These are phyloP conservation scores for Eulemur coronatus DNA, from an alignment of 2,797 vertebrate species.

Conservation along the genomic window DNA sequence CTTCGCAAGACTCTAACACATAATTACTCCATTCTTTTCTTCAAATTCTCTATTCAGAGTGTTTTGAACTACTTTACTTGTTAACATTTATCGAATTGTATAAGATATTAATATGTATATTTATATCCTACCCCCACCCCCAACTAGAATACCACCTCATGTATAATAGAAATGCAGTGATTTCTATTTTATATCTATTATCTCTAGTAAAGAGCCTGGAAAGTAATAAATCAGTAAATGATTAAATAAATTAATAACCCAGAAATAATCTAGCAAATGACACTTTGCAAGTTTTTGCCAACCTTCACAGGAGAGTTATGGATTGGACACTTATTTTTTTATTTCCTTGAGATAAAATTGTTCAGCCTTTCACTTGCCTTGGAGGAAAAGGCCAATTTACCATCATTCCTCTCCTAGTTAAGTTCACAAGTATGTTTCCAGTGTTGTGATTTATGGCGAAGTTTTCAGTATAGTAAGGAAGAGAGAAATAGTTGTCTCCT, in stretches of 20 bases:
- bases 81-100: neutral
- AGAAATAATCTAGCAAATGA: neutral
- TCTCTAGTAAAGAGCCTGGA: neutral
- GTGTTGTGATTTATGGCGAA: neutral
- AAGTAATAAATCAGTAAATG: neutral
- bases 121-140: neutral
- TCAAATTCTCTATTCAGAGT: neutral
- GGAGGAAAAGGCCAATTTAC: constrained; percentile 21
- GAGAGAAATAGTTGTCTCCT: neutral
- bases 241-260: constrained; percentile 10
- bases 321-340: neutral
- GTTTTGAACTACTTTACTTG: neutral
- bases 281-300: neutral
- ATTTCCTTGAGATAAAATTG: constrained; percentile 46
- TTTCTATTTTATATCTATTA: neutral
- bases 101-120: neutral
- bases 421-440: neutral
- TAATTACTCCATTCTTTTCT: neutral
- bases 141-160: neutral
- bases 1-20: neutral
- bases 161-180: neutral
- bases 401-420: neutral
- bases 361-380: constrained; percentile 26
- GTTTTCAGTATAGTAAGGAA: neutral
- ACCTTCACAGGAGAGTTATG: neutral